A percentile compares a stretch with the other conserved stretches of the same genome.
Conservation (phyloP, 2,113 vertebrate species). For the Prunella fulvescens region DNA sequence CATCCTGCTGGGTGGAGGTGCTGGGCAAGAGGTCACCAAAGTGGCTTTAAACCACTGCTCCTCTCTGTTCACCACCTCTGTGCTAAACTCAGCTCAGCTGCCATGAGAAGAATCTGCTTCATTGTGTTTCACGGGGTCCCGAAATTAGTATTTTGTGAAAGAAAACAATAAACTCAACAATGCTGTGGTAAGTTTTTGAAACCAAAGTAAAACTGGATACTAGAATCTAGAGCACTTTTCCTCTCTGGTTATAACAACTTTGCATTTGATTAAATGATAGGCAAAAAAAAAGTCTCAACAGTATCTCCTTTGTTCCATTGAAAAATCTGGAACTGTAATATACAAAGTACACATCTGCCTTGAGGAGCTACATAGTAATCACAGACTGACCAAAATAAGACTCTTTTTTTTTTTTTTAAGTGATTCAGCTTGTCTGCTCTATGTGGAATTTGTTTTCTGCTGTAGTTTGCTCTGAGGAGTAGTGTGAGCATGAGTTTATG, state of each 20-base stretch:
- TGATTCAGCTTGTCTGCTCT: neutral
- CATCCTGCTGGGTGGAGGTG: neutral
- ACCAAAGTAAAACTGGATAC: constrained; percentile 39
- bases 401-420: neutral
- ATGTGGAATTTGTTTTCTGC: neutral
- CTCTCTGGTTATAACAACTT: constrained; percentile 51
- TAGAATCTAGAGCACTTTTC: constrained; percentile 43
- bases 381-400: neutral
- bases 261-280: constrained; percentile 55
- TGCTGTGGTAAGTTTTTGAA: constrained; percentile 42
- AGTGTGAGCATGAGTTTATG: too few species aligned
- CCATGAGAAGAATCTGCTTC: neutral
- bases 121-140: neutral
- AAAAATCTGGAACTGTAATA: neutral
- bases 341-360: neutral
- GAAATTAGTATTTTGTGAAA: constrained; percentile 51
- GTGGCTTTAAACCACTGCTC: neutral
- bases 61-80: neutral
- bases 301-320: constrained; percentile 43
- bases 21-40: neutral
- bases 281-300: neutral
- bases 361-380: constrained; percentile 4
- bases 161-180: constrained; percentile 32
- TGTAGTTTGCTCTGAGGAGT: constrained; percentile 21
- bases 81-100: neutral